Conservation (phyloP, 2,113 vertebrate genomes). For the Rafetus swinhoei region DNA sequence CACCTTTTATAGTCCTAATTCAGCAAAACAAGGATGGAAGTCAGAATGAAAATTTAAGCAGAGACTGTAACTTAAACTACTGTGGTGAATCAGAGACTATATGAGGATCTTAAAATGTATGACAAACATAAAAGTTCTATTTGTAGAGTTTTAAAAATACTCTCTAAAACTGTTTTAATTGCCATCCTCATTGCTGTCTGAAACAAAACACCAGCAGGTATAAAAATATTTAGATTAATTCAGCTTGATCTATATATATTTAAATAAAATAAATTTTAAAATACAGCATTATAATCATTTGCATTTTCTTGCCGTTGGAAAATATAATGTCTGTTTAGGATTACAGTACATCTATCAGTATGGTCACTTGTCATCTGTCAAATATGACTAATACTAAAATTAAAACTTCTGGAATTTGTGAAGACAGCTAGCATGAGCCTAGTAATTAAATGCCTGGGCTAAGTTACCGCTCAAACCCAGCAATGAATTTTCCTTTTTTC, state of each 20-base stretch:
- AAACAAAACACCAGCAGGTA: neutral
- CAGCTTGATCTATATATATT: neutral
- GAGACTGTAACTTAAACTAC: neutral
- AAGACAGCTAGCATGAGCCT: neutral
- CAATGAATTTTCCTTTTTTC: neutral
- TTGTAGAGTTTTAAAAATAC: neutral
- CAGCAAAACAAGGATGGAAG: neutral
- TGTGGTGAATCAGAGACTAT: neutral
- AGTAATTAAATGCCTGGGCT: neutral
- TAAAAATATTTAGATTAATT: neutral
- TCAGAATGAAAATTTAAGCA: neutral
- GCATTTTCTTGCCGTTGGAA: neutral
- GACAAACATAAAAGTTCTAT: neutral
- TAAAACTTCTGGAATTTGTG: neutral
- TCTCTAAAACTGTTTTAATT: neutral
- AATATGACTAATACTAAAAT: neutral
- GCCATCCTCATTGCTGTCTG: neutral
- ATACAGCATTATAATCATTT: neutral
- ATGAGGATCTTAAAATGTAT: neutral
- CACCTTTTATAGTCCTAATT: neutral
- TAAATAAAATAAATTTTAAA: neutral
- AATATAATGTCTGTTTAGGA: neutral
- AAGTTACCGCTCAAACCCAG: neutral
- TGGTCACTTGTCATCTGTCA: neutral
- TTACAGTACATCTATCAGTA: neutral